These are phyloP conservation scores for Trinectes maculatus DNA, from an alignment of 2,113 vertebrate species.

Conservation along the genomic window DNA sequence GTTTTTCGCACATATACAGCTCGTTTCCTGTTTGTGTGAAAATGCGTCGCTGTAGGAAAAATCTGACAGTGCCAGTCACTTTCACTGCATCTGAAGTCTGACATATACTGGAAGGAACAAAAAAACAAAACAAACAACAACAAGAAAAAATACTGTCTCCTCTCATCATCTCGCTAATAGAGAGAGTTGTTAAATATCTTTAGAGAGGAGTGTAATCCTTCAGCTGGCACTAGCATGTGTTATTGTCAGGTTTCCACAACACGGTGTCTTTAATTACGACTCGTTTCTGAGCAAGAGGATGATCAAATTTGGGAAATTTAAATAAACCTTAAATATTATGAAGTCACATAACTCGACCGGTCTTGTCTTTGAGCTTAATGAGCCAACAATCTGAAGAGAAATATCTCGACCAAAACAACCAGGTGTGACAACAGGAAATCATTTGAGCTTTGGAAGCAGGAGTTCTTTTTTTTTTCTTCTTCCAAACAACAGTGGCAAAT, in stretches of 20 bases:
- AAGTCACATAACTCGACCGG: background rate
- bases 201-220: too few species aligned
- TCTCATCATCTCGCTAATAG: background rate
- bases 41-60: background rate
- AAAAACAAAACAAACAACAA: too few species aligned
- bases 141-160: background rate
- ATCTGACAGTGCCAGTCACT: background rate
- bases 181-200: too few species aligned
- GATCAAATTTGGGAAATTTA: background rate
- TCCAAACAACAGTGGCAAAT: too few species aligned
- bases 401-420: background rate
- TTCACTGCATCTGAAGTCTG: background rate
- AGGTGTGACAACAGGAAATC: conserved; percentile 9
- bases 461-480: too few species aligned
- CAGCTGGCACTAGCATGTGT: background rate
- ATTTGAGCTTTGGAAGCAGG: background rate
- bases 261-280: background rate
- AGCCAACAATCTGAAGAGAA: background rate
- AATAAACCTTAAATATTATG: background rate
- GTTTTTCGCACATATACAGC: conserved; percentile 24
- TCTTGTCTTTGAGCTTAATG: background rate
- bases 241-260: background rate
- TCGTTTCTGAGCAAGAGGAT: background rate
- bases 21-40: conserved; percentile 5
- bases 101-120: background rate